Base-by-base conservation (phyloP, 2,113 vertebrate species). In the Hassar affinis region DNA sequence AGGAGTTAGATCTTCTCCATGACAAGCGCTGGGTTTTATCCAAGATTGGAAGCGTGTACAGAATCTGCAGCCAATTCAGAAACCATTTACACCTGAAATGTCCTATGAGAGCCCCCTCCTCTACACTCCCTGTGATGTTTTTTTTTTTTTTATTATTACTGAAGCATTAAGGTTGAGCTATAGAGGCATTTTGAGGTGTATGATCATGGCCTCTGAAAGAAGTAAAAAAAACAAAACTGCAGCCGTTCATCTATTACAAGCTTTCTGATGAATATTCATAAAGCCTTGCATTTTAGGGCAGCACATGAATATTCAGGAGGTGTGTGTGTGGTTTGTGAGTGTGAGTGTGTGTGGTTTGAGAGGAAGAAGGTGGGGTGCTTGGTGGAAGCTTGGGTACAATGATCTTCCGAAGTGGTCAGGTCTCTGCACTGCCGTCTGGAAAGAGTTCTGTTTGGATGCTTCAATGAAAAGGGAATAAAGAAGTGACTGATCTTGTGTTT, bases 241-340 rank as follows among this genome's bases (percentile, higher is more conserved):
- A 81, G 75, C 52, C 51, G 54, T 80, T 85, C 81, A 89, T 89
- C 88, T 80, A 83, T 89, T 87, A 68, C 78, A 81, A 79, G 86
- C 51, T 27, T 64, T 72, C 9, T 74, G 9, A 74, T 91, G 90
- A 90, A 92, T 92, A 92, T 92, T 89, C 83, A 91, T 90, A 12
- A 81, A 7, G 81, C 38, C 27, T 71, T 85, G 45, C 47, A 35
- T 72, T 86, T 87, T 56, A 5, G 80, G 69, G 5, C 71, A 56
- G 0, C 18, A 57, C 33, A 80, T 90, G 89, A 88, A 92, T 91
- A 92, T 92, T 88, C 87, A 92, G 57, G 51, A 78, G 81, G 17
- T 66, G 20, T 42, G 18, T 69, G 35, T 38, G 35, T 66, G 59
- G 76, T 66, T 33, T 68, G 12, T 35, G 30, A 35, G 66, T 42